phyloP scores from a whole-genome alignment of 2,888 invertebrate genomes.

The Cephalotes varians region DNA sequence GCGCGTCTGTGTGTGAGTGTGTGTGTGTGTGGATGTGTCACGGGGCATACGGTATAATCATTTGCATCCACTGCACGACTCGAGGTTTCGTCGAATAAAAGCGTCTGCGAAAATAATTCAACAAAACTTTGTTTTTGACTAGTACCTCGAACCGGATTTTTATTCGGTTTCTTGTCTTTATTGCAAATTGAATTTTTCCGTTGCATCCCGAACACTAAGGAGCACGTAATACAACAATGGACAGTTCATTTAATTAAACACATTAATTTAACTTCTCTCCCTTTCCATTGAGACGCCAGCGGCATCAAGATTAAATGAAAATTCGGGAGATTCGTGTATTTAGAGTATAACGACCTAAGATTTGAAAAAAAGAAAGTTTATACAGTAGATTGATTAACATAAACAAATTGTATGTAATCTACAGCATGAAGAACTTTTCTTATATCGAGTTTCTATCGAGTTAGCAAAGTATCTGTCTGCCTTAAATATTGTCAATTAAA shows the following conservation, averaged over 20 bases:
- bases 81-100: slow-evolving; percentile 35
- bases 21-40: slow-evolving; percentile 35
- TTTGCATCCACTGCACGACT: slow-evolving; percentile 67
- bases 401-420: not conserved
- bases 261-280: not conserved
- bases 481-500: not conserved
- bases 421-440: not conserved
- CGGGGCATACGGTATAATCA: slow-evolving; percentile 55
- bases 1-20: no score
- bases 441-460: not conserved
- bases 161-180: not conserved
- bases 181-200: slow-evolving; percentile 26
- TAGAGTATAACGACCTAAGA: not conserved
- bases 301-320: slow-evolving; percentile 1
- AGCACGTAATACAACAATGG: not conserved
- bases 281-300: not conserved
- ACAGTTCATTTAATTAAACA: slow-evolving; percentile 1
- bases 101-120: slow-evolving; percentile 20
- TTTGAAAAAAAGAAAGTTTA: not conserved
- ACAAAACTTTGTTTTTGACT: slow-evolving; percentile 4
- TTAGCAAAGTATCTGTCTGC: not conserved
- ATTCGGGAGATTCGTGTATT: not conserved
- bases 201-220: not conserved
- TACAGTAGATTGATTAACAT: not conserved
- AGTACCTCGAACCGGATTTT: not conserved